A percentile compares a stretch with the other conserved stretches of the same genome.
These are phyloP conservation scores for Herminia tarsipennalis DNA, from an alignment of 2,888 invertebrate species.

Conservation along the genomic window DNA sequence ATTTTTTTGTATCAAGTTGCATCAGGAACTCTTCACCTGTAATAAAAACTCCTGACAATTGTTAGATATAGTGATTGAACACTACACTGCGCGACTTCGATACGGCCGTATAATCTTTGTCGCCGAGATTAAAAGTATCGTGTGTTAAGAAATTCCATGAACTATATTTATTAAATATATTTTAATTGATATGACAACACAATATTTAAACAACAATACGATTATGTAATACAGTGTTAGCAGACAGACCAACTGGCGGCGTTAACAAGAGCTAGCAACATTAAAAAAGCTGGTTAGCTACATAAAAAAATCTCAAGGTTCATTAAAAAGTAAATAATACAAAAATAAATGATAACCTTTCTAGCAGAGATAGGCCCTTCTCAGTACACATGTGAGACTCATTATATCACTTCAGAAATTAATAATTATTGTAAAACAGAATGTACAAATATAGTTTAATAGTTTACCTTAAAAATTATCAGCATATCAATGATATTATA, in stretches of 20 bases:
- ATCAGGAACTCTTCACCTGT: too few species aligned
- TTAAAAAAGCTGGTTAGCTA: conserved; percentile 1
- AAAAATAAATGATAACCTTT: conserved; percentile 4
- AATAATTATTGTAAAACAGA: conserved; percentile 12
- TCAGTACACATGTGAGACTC: conserved; percentile 22
- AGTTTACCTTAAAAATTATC: conserved; percentile 16
- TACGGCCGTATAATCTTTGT: too few species aligned
- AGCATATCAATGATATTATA: too few species aligned
- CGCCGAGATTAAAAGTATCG: too few species aligned
- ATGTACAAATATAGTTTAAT: conserved; percentile 18
- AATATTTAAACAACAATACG: conserved; percentile 2
- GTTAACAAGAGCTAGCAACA: not conserved
- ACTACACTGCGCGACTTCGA: too few species aligned
- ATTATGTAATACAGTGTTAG: too few species aligned
- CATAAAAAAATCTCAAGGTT: not conserved
- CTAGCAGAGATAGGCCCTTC: conserved; percentile 27
- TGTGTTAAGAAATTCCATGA: too few species aligned
- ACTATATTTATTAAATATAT: not conserved
- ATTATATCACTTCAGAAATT: conserved; percentile 18
- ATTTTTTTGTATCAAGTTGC: too few species aligned
- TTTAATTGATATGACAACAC: conserved; percentile 17
- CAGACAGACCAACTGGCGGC: too few species aligned
- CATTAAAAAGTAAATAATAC: not conserved
- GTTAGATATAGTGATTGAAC: too few species aligned
- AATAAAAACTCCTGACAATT: too few species aligned